A percentile compares a stretch with the other conserved stretches of the same genome.
Evolutionary conservation across 2,113 vertebrate genomes (phyloP).

Genomic region (Pholis gunnellus): DNA sequence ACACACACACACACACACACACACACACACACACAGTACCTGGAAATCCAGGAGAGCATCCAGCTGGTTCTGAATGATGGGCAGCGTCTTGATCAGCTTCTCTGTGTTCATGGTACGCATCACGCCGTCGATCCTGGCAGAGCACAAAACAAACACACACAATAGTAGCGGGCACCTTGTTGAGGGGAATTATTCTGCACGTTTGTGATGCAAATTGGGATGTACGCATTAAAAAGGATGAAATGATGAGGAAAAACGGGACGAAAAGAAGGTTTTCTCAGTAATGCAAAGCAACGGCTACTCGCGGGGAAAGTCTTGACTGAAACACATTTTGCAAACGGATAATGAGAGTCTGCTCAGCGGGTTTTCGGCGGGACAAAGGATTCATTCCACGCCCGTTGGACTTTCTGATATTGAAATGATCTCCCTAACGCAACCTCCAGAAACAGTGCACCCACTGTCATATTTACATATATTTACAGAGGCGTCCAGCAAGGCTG

Average conservation of each 20-base stretch:
- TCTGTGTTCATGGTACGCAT: conserved; percentile 96
- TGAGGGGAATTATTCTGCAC: not conserved
- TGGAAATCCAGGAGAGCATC: conserved; percentile 96
- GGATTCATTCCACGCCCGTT: not conserved
- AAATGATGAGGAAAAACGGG: not conserved
- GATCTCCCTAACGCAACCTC: not conserved
- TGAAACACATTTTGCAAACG: conserved; percentile 13
- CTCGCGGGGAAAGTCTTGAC: not conserved
- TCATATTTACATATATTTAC: not conserved
- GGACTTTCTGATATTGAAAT: conserved; percentile 23
- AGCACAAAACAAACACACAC: conserved; percentile 26
- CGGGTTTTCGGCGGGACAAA: not conserved
- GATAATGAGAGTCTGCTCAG: conserved; percentile 22
- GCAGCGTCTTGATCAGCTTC: conserved; percentile 94
- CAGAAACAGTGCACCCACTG: not conserved
- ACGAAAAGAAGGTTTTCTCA: not conserved
- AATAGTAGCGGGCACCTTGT: not conserved
- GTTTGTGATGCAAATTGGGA: conserved; percentile 28
- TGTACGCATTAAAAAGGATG: not conserved
- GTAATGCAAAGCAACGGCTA: conserved; percentile 4
- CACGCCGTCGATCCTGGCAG: conserved; percentile 88
- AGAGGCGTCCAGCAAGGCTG: not conserved
- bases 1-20: not conserved
- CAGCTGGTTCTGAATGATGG: conserved; percentile 95
- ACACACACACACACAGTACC: conserved; percentile 75